Evolutionary conservation across 2,888 invertebrate species (phyloP), one percentile per base, ranked within the genome.

Genomic region (Mythimna impura): DNA sequence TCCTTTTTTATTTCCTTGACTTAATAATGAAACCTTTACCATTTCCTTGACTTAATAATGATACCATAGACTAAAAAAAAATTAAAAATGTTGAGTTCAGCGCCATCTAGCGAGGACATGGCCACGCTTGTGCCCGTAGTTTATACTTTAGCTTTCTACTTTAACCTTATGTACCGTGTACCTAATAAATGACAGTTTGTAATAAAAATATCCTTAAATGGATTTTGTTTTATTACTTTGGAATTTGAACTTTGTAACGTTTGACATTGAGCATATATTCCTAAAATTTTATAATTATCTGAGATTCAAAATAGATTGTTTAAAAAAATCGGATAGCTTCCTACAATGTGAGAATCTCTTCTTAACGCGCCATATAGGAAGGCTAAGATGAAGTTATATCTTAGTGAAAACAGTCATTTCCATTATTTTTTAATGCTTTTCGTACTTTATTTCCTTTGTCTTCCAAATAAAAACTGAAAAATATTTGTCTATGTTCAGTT

Each of bases 381-480:
- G 20, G 47, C n/a, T 30, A 12, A 25, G 57, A 78, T 78, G 54
- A 22, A 47, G 25, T 34, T 3, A 64, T 40, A 20, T 36, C 25
- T 40, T 50, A 47, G 73, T 50, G 0, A 36, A 50, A 50, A 54
- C 10, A 40, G 30, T 40, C 3, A 55, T 22, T 17, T 66, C 9
- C 5, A 17, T 43, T n/a, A 54, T 25, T 54, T 1, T 22, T 25
- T 20, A 47, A 34, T 34, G 20, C 20, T 14, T 25, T 52, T 40
- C n/a, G 0, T 43, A 14, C 22, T 50, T 43, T 34, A 61, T 40
- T 40, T 20, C 2, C 7, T 40, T 17, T 34, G 17, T 50, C 55
- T 71, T 75, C 54, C 54, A 61, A 8, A 9, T 2, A 7, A 65
- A 75, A 25, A 73, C 36, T 25, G 4, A 43, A 34, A 2, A 57